A percentile compares a stretch with the other conserved stretches of the same genome.
These are phyloP conservation scores for Alosa sapidissima DNA, from an alignment of 2,797 vertebrate genomes.

Conservation along the genomic window DNA sequence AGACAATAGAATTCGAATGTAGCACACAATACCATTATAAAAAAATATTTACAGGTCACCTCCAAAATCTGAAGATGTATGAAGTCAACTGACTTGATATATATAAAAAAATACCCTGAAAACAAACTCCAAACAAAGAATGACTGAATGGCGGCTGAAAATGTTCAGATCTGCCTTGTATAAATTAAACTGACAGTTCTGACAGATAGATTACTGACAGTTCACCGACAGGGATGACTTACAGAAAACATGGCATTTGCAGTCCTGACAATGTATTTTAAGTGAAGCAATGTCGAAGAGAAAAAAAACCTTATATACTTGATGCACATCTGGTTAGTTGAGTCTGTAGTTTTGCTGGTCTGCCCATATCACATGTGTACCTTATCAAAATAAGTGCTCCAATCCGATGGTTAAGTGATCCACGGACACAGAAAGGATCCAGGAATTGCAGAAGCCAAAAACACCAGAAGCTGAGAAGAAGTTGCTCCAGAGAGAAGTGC, in stretches of 20 bases:
- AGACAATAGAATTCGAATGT: slow-evolving; percentile 58
- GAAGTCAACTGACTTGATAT: slow-evolving; percentile 27
- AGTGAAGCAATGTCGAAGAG: not conserved
- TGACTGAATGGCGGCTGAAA: not conserved
- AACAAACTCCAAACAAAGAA: not conserved
- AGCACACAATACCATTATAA: slow-evolving; percentile 54
- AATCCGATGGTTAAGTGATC: not conserved
- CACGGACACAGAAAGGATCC: not conserved
- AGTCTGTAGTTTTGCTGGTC: not conserved
- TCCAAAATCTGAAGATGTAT: slow-evolving; percentile 30
- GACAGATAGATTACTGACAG: not conserved
- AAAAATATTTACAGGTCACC: slow-evolving; percentile 55
- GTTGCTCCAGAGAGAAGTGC: not conserved
- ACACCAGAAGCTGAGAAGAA: not conserved
- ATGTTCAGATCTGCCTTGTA: not conserved
- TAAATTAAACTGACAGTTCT: slow-evolving; percentile 14
- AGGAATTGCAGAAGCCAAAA: not conserved
- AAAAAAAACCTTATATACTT: not conserved
- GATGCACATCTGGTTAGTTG: not conserved
- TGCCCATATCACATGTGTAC: not conserved
- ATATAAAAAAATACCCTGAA: slow-evolving; percentile 29
- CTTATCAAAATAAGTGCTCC: slow-evolving; percentile 6
- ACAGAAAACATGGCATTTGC: not conserved
- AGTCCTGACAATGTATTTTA: not conserved
- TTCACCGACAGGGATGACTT: no score